These are phyloP conservation scores for Eulemur albifrons DNA, from an alignment of 2,797 vertebrate species.

Conservation along the genomic window DNA sequence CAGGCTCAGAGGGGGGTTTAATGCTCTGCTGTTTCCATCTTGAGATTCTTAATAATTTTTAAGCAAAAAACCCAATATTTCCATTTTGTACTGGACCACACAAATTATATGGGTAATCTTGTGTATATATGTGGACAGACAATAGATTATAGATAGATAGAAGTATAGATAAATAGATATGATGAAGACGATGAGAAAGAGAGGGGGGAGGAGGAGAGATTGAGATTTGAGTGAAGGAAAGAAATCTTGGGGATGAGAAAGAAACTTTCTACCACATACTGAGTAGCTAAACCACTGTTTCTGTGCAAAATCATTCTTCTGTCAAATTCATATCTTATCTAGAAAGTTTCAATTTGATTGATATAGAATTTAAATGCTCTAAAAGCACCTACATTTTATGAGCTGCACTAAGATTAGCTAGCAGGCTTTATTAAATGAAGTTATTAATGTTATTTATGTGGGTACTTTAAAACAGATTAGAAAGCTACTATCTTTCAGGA, in stretches of 20 bases:
- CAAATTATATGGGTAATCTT: background rate
- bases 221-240: background rate
- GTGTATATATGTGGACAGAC: background rate
- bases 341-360: background rate
- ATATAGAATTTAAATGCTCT: background rate
- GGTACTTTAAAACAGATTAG: background rate
- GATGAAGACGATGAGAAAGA: too few relatives aligned
- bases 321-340: background rate
- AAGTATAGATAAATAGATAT: background rate
- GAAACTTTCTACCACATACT: background rate
- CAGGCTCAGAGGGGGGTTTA: fast-evolving
- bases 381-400: background rate
- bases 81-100: background rate
- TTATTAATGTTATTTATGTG: background rate
- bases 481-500: background rate
- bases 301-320: background rate
- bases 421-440: background rate
- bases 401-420: background rate
- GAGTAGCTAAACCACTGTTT: background rate
- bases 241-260: background rate
- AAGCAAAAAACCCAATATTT: background rate
- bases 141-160: background rate
- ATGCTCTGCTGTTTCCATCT: background rate
- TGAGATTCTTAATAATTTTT: background rate
- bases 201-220: too few relatives aligned